These are phyloP conservation scores for Argyrosomus regius DNA, from an alignment of 2,797 vertebrate genomes.

Conservation along the genomic window DNA sequence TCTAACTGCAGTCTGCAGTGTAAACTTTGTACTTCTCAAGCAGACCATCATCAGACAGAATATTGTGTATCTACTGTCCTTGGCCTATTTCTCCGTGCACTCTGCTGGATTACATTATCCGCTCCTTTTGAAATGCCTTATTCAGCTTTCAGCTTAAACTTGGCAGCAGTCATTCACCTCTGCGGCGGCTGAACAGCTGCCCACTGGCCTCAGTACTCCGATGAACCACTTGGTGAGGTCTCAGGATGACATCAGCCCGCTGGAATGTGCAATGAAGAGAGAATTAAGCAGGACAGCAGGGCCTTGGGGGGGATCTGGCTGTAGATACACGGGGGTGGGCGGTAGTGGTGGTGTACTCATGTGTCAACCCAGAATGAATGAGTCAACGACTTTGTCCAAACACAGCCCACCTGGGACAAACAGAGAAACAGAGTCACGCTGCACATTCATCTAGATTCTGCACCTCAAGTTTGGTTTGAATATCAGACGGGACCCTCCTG, in stretches of 20 bases:
- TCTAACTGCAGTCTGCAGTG: background rate
- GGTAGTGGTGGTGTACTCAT: conserved; percentile 33
- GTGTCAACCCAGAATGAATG: conserved; percentile 55
- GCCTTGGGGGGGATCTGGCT: conserved; percentile 55
- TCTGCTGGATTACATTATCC: conserved; percentile 70
- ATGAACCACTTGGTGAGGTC: conserved; percentile 68
- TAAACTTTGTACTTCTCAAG: conserved; percentile 1
- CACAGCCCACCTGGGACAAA: conserved; percentile 40
- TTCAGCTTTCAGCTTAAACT: conserved; percentile 70
- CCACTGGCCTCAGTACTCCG: conserved; percentile 53
- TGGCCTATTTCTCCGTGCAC: conserved; percentile 51
- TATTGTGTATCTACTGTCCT: conserved; percentile 31
- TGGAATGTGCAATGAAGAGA: conserved; percentile 85
- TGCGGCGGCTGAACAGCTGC: conserved; percentile 64
- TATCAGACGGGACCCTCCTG: background rate
- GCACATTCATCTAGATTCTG: conserved; percentile 14
- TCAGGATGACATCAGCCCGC: conserved; percentile 79
- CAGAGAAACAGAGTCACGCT: conserved; percentile 13
- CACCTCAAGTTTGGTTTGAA: background rate
- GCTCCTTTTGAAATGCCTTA: conserved; percentile 66
- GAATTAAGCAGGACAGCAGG: conserved; percentile 68
- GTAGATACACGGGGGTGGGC: conserved; percentile 9
- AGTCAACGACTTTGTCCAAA: conserved; percentile 53
- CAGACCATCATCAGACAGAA: conserved; percentile 28
- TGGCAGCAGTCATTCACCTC: conserved; percentile 75